Base-by-base conservation (phyloP, 2,888 invertebrate genomes). In the Hipparchia semele region DNA sequence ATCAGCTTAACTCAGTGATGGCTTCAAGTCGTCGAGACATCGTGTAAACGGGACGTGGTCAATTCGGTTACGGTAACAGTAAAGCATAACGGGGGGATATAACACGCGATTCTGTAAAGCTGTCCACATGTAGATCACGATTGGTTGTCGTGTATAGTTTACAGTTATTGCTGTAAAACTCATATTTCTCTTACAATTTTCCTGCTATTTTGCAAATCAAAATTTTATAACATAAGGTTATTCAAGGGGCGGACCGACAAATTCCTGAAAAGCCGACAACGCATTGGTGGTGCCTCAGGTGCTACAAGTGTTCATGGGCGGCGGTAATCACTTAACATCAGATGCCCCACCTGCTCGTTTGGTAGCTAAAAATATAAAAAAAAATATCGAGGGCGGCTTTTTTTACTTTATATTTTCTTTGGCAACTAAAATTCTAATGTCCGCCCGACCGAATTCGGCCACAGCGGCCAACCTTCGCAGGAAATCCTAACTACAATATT, bases 11-110 rank as follows among this genome's bases (percentile, higher is more conserved):
- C 4, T 45, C n/a, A 46, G n/a, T 68, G 58, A 33, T 68, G 23
- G 33, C 33, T n/a, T 68, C 12, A 73, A 66, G 54, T 69, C 74
- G 71, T 69, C 64, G 71, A 70, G 70, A 71, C 46, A 70, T 71
- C 58, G 39, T 75, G 77, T 75, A 70, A 79, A 79, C 77, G 79
- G 77, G 80, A 83, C 84, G 84, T 85, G 86, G 88, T 85, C 89
- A 85, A 87, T 88, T 88, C 87, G 83, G 87, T 91, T 91, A 91
- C 91, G 91, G 91, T 77, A 78, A 80, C 79, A 80, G 78, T 77
- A 82, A 82, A 81, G 82, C 76, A 75, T 88, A 90, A 89, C 90
- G 88, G 90, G 78, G 78, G 80, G 81, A 80, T 80, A 79, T 79
- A 76, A 79, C 81, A 80, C 81, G 82, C 80, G 77, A 82, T 79